Base-by-base conservation (phyloP, 1,140 invertebrate species). In the Acromyrmex charruanus region DNA sequence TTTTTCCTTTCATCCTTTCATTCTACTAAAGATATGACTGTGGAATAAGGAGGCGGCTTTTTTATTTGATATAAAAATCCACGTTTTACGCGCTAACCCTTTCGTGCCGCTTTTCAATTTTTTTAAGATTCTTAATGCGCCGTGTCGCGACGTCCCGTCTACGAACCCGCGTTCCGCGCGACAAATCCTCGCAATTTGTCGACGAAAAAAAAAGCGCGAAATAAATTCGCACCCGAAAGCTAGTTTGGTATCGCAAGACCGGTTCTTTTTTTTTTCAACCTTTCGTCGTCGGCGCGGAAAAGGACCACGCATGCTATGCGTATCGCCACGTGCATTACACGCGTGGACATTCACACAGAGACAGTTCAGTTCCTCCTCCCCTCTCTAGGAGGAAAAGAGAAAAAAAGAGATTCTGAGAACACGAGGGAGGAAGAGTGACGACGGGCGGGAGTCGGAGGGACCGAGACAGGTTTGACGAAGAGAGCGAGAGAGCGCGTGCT, bases 311-410 rank as follows among this genome's bases (percentile, higher is more conserved):
- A 14, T 51, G 35, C 31, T 1, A 18, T 53, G 55, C 61, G 53
- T 71, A 82, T 28, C 77, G 53, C 81, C 89, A 91, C 89, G 87
- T 91, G 89, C 81, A 59, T 69, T 82, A 59, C 75, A 90, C 89
- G 88, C 89, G 89, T 90, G 86, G 89, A 35, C 58, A 25, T 69
- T 44, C 49, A 31, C 3, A 31, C 3, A 31, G 53, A 35, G 16
- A 44, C 31, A 75, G 88, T 69, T 68, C 85, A 16, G 3, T 14
- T 10, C 49, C n/a, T 53, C 44, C 9, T 7, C 28, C 2, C 18
- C 21, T 6, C 49, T 51, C 49, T n/a, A 55, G 18, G 53, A 55
- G 18, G 53, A 77, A 25, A 61, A 61, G 39, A 69, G n/a, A n/a
- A 51, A 66, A 25, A 85, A 89, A 65, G 79, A 77, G 35, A 77